Percentiles rank a stretch among this genome's conserved stretches.
These are phyloP conservation scores for Atlantisia rogersi DNA, from an alignment of 2,113 vertebrate species.

Conservation along the genomic window DNA sequence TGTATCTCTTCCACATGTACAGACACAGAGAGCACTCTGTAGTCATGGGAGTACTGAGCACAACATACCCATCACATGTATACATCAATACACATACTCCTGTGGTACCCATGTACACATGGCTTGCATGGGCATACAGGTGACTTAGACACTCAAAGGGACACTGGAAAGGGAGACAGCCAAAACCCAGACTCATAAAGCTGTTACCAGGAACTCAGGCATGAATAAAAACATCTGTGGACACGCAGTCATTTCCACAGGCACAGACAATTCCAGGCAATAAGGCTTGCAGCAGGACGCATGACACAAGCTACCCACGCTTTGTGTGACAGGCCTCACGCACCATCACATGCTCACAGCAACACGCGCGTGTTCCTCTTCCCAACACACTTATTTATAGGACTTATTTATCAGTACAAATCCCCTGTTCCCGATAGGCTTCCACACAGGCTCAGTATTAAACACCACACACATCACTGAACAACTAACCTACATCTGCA, in stretches of 20 bases:
- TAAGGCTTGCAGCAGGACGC: not conserved
- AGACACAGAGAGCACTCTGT: not conserved
- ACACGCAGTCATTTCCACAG: not conserved
- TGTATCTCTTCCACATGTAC: not conserved
- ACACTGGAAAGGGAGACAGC: not conserved
- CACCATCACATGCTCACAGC: not conserved
- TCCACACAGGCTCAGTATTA: not conserved
- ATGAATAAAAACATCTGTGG: not conserved
- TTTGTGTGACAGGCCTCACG: not conserved
- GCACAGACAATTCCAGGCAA: not conserved
- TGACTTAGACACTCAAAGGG: not conserved
- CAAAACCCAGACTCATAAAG: not conserved
- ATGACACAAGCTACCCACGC: accelerated
- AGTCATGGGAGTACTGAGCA: not conserved
- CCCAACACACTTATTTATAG: accelerated
- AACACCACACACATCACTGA: not conserved
- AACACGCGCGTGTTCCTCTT: not conserved
- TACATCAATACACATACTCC: not conserved
- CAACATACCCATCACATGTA: accelerated
- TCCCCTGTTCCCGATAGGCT: not conserved
- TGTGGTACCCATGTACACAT: not conserved
- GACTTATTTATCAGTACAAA: not conserved
- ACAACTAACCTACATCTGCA: not conserved
- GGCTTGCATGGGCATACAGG: not conserved
- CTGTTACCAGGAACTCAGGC: not conserved